Evolutionary conservation across 2,797 vertebrate species (phyloP).

Genomic region (Danionella dracula): DNA sequence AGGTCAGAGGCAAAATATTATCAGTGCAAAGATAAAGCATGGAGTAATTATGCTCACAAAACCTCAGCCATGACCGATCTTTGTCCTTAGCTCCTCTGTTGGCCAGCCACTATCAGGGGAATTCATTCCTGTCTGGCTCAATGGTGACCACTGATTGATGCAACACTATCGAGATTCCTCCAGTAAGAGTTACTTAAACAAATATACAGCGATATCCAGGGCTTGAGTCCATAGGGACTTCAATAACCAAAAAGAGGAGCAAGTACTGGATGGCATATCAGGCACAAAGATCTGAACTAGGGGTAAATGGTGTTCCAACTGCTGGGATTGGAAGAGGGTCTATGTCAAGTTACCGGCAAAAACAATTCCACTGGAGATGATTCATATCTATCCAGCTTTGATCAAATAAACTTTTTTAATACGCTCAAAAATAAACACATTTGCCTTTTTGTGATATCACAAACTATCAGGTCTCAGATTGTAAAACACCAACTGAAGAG

Average conservation of each 20-base stretch:
- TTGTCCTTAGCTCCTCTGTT: slow-evolving; percentile 23
- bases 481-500: too few species aligned
- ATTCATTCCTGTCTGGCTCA: neutral
- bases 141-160: slow-evolving; percentile 15
- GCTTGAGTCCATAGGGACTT: neutral
- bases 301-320: neutral
- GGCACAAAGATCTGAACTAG: neutral
- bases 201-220: neutral
- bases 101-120: neutral
- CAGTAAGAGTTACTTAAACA: neutral
- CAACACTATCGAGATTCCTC: neutral
- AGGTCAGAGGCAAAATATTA: slow-evolving; percentile 63
- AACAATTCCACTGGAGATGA: neutral
- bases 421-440: too few species aligned
- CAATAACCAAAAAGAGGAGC: slow-evolving; percentile 20
- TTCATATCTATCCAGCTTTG: too few species aligned
- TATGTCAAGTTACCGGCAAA: neutral
- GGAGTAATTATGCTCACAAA: slow-evolving; percentile 66
- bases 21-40: slow-evolving; percentile 57
- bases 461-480: too few species aligned
- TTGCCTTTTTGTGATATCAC: too few species aligned
- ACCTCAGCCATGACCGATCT: slow-evolving; percentile 41
- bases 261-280: neutral
- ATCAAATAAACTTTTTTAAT: too few species aligned
- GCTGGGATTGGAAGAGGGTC: neutral